phyloP scores from a whole-genome alignment of 2,888 invertebrate genomes.

The Mechanitis mazaeus region DNA sequence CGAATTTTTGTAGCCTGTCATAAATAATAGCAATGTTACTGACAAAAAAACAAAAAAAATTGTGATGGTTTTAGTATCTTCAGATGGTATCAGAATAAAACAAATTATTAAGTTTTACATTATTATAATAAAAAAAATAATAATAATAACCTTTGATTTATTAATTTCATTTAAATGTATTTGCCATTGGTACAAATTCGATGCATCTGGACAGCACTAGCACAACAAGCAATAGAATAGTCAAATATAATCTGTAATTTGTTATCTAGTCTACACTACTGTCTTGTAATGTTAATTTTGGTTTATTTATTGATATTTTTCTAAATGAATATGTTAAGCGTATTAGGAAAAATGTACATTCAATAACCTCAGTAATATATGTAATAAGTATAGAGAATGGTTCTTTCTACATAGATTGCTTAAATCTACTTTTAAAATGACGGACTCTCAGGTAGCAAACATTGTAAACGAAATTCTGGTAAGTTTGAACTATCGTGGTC shows the following conservation, averaged over 20 bases:
- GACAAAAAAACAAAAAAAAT: too few species aligned
- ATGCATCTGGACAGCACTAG: background rate
- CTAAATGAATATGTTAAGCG: slow-evolving; percentile 3
- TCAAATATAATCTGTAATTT: slow-evolving; percentile 2
- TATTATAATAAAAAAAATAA: too few species aligned
- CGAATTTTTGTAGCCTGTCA: too few species aligned
- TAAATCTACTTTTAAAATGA: slow-evolving; percentile 52
- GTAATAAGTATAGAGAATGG: background rate
- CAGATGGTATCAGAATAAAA: too few species aligned
- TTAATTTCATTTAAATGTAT: background rate
- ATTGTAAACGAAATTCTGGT: slow-evolving; percentile 82
- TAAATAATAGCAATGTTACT: too few species aligned
- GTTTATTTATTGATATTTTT: slow-evolving; percentile 6
- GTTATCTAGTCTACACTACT: slow-evolving; percentile 1
- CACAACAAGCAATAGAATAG: background rate
- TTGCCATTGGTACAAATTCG: background rate
- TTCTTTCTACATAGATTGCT: slow-evolving; percentile 6
- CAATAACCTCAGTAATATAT: slow-evolving; percentile 1
- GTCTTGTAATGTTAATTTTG: slow-evolving; percentile 6
- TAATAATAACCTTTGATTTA: too few species aligned
- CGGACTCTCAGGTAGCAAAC: slow-evolving; percentile 78
- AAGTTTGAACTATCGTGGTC: slow-evolving; percentile 40
- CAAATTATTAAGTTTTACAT: too few species aligned
- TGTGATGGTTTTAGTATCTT: too few species aligned
- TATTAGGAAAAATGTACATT: background rate